Percentiles rank a stretch among this genome's conserved stretches.
phyloP scores from a whole-genome alignment of 2,113 vertebrate genomes.

The Furnarius figulus region DNA sequence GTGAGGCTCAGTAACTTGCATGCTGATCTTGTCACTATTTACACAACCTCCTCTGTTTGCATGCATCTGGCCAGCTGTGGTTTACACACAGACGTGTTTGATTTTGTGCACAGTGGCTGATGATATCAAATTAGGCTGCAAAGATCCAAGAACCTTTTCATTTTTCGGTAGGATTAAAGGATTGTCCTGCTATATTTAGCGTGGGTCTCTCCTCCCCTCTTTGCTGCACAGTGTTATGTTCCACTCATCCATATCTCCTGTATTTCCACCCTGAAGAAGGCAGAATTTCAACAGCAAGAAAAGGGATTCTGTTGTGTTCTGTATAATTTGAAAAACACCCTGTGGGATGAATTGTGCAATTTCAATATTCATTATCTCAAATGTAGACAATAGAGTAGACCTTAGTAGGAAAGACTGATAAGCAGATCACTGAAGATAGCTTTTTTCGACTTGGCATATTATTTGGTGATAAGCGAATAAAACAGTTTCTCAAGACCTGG shows the following conservation, averaged over 20 bases:
- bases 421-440: slow-evolving; percentile 39
- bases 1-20: background rate
- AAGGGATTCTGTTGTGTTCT: slow-evolving; percentile 18
- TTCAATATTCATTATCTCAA: slow-evolving; percentile 57
- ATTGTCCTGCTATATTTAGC: background rate
- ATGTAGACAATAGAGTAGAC: slow-evolving; percentile 13
- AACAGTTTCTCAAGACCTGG: background rate
- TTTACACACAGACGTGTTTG: background rate
- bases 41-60: background rate
- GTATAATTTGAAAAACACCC: slow-evolving; percentile 57
- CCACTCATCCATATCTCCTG: background rate
- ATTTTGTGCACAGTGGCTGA: background rate
- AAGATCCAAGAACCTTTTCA: background rate
- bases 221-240: background rate
- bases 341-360: slow-evolving; percentile 44
- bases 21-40: background rate
- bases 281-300: slow-evolving; percentile 7
- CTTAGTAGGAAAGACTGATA: slow-evolving; percentile 11
- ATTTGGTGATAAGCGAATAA: background rate
- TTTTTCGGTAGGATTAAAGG: background rate
- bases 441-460: background rate
- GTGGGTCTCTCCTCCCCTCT: background rate
- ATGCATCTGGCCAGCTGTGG: background rate
- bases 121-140: background rate
- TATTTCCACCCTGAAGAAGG: slow-evolving; percentile 37